phyloP scores from a whole-genome alignment of 2,797 vertebrate genomes.

The Yasuhikotakia modesta region DNA sequence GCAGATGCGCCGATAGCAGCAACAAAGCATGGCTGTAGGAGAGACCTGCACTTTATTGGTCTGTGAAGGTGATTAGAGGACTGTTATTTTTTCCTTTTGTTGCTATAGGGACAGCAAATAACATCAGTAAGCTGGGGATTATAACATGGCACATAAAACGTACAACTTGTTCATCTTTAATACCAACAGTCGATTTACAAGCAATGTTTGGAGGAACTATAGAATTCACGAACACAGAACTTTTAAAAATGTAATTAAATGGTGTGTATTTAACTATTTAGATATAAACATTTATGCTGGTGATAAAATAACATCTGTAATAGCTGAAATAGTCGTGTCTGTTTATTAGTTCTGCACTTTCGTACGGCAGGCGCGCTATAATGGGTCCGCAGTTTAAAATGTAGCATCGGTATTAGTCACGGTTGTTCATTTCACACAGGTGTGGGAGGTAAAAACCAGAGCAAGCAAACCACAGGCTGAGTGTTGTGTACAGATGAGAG shows the following conservation, averaged over 20 bases:
- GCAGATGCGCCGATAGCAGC: conserved; percentile 32
- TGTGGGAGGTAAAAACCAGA: conserved; percentile 22
- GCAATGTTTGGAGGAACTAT: not conserved
- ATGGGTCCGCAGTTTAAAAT: not conserved
- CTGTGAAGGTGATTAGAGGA: conserved; percentile 36
- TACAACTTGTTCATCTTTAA: conserved; percentile 37
- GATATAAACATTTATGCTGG: not conserved
- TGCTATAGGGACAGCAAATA: conserved; percentile 37
- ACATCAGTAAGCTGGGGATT: conserved; percentile 35
- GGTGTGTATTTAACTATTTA: not conserved
- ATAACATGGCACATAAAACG: conserved; percentile 39
- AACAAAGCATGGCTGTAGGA: conserved; percentile 14
- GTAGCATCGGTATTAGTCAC: conserved; percentile 21
- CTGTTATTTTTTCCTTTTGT: conserved; percentile 47
- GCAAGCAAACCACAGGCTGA: conserved; percentile 28
- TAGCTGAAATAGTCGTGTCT: not conserved
- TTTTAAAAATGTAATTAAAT: not conserved
- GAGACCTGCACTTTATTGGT: conserved; percentile 40
- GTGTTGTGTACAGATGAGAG: conserved; percentile 29
- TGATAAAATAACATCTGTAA: not conserved
- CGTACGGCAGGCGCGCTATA: not conserved
- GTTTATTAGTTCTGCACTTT: not conserved
- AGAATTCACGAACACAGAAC: not conserved
- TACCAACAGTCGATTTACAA: not conserved
- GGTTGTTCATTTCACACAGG: conserved; percentile 22